Evolutionary conservation across 2,888 invertebrate genomes (phyloP).

Genomic region (Cerceris rybyensis): DNA sequence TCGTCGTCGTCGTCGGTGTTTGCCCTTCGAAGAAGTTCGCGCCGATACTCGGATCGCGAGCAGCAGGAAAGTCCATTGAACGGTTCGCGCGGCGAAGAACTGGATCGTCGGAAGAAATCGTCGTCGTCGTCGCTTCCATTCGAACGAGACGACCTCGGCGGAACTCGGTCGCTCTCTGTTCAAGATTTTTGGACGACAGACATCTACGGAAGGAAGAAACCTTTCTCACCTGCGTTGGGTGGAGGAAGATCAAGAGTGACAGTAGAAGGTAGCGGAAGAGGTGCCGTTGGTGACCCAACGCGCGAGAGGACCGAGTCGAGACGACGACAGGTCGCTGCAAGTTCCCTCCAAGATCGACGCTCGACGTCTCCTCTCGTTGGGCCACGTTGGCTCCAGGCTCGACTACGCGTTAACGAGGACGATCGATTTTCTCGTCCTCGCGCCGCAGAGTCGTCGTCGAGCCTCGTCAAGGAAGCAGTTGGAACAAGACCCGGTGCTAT

Average conservation of each 20-base stretch:
- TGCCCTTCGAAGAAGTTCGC: conserved; percentile 19
- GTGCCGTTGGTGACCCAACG: conserved; percentile 45
- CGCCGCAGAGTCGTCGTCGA: conserved; percentile 16
- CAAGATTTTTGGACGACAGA: conserved; percentile 21
- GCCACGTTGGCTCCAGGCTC: conserved; percentile 29
- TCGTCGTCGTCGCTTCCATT: conserved; percentile 8
- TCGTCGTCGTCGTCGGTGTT: conserved; percentile 13
- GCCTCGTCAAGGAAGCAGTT: conserved; percentile 18
- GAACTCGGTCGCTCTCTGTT: conserved; percentile 3
- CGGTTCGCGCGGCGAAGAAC: conserved; percentile 12
- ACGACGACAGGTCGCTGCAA: conserved; percentile 28
- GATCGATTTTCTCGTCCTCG: conserved; percentile 24
- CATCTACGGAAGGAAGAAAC: conserved; percentile 29
- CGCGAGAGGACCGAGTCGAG: conserved; percentile 46
- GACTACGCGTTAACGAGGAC: conserved; percentile 19
- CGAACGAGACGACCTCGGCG: conserved; percentile 16
- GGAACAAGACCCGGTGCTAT: conserved; percentile 9
- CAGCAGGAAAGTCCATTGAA: neutral
- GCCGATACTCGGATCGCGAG: conserved; percentile 13
- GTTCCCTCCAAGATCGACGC: conserved; percentile 33
- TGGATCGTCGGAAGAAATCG: conserved; percentile 33
- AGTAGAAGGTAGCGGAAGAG: conserved; percentile 25
- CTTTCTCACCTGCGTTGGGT: conserved; percentile 19
- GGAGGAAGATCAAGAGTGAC: conserved; percentile 14
- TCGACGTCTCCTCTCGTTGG: conserved; percentile 23